phyloP scores from a whole-genome alignment of 2,797 vertebrate genomes.

The Gymnocypris eckloni region DNA sequence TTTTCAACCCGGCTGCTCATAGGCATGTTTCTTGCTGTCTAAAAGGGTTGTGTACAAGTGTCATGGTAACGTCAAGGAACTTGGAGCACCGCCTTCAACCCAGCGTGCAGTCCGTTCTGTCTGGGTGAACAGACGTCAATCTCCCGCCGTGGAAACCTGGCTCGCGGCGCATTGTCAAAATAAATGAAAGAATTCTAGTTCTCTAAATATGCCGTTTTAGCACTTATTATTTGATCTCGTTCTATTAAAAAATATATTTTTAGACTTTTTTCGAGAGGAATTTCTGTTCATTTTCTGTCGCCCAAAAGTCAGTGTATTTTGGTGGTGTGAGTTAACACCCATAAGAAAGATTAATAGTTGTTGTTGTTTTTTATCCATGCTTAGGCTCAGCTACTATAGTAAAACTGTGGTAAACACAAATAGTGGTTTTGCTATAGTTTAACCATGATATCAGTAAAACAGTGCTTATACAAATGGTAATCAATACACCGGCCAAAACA shows the following conservation, averaged over 20 bases:
- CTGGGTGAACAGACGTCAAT: neutral
- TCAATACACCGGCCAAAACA: too few species aligned
- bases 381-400: too few species aligned
- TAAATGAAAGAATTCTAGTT: neutral
- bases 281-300: neutral
- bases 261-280: neutral
- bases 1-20: neutral
- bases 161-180: neutral
- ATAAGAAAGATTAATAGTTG: neutral
- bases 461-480: too few species aligned
- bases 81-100: conserved; percentile 44
- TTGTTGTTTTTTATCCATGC: too few species aligned
- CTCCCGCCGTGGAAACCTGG: neutral
- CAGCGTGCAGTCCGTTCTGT: neutral
- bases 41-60: conserved; percentile 55
- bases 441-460: too few species aligned
- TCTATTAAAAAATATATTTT: neutral
- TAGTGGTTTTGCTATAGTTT: too few species aligned
- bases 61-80: conserved; percentile 61
- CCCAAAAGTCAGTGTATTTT: neutral
- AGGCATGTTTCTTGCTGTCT: neutral
- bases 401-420: too few species aligned
- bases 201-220: too few species aligned
- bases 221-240: neutral
- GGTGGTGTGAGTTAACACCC: neutral